Conservation (phyloP, 2,113 vertebrate species). For the Smithornis capensis region DNA sequence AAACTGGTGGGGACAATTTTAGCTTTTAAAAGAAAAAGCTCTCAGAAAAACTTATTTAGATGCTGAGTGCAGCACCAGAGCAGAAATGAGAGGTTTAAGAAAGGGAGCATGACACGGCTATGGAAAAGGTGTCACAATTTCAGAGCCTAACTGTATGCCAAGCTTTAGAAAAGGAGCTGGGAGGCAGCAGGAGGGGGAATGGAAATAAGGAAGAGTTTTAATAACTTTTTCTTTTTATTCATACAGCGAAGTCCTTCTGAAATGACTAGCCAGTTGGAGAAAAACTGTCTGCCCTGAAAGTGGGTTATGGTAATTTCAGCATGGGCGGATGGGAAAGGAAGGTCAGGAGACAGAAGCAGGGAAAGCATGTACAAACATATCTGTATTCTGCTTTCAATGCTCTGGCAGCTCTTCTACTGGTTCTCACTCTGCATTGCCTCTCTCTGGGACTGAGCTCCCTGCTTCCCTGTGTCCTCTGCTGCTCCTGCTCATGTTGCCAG, state of each 20-base stretch:
- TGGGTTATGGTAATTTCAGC: constrained; percentile 11
- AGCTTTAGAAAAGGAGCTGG: neutral
- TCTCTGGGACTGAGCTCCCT: neutral
- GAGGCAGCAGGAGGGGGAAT: neutral
- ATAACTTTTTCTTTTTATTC: neutral
- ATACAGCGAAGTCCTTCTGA: neutral
- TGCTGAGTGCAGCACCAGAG: neutral
- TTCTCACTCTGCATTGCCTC: neutral
- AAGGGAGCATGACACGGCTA: neutral
- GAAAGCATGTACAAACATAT: neutral
- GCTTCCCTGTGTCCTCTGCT: neutral
- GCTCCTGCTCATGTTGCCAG: neutral
- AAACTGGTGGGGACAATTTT: neutral
- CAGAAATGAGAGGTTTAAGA: neutral
- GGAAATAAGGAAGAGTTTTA: neutral
- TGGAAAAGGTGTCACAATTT: neutral
- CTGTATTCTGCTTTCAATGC: neutral
- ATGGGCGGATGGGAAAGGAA: neutral
- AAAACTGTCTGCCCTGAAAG: neutral
- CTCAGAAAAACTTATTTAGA: neutral
- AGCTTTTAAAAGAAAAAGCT: neutral
- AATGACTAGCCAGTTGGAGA: neutral
- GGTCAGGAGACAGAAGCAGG: neutral
- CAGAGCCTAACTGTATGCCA: neutral
- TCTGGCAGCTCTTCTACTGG: neutral